A percentile compares a stretch with the other conserved stretches of the same genome.
Evolutionary conservation across 2,113 vertebrate species (phyloP).

Genomic region (Chaetorhynchus papuensis): DNA sequence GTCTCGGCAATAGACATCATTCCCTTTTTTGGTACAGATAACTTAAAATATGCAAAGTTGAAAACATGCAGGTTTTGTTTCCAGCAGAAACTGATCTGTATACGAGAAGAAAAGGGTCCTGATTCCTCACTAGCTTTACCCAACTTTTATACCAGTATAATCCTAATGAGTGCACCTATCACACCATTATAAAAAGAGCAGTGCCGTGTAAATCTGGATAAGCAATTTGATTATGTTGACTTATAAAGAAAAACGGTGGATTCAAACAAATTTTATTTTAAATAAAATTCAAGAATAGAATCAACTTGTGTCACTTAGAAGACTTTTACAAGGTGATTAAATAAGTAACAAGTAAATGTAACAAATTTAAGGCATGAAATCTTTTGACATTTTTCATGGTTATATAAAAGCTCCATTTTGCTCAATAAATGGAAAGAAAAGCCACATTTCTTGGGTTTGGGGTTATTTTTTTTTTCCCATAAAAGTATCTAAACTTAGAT

Average conservation of each 20-base stretch:
- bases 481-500: not conserved
- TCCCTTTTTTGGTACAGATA: not conserved
- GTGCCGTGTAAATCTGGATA: not conserved
- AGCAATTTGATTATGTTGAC: not conserved
- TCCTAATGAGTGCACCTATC: not conserved
- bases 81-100: not conserved
- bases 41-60: conserved; percentile 6
- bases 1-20: not conserved
- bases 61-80: conserved; percentile 7
- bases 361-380: not conserved
- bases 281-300: not conserved
- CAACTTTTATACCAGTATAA: not conserved
- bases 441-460: rapidly evolving
- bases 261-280: not conserved
- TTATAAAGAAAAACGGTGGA: not conserved
- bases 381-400: not conserved
- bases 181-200: not conserved
- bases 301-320: not conserved
- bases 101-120: not conserved
- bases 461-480: not conserved
- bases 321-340: not conserved
- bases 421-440: not conserved
- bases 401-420: not conserved
- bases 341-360: not conserved
- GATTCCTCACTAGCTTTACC: not conserved